These are phyloP conservation scores for Rotaria sp. DNA, from an alignment of 2,888 invertebrate species.

Conservation along the genomic window DNA sequence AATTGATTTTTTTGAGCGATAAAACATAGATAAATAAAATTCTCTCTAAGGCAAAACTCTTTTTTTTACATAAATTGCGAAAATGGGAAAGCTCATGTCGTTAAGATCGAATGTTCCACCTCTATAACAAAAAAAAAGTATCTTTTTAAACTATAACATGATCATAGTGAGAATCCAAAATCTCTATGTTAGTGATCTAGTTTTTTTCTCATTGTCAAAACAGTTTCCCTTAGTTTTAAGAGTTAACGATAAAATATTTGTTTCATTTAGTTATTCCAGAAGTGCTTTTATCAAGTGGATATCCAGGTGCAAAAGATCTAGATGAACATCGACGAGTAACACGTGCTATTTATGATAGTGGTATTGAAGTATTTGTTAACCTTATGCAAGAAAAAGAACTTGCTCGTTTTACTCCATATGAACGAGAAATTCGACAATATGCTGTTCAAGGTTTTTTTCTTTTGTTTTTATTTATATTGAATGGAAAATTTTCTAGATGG, in stretches of 20 bases:
- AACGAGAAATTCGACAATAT: not conserved
- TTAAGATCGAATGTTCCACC: too few species aligned
- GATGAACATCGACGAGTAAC: not conserved
- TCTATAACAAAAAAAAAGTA: too few species aligned
- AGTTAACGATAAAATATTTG: not conserved
- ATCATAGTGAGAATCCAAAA: too few species aligned
- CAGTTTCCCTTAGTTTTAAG: not conserved
- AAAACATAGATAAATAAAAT: too few species aligned
- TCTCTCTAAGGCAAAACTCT: too few species aligned
- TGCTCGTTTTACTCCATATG: not conserved
- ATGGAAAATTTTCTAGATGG: too few species aligned
- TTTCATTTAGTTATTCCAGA: not conserved
- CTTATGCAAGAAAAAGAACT: not conserved
- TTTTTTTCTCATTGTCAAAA: not conserved
- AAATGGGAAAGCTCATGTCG: too few species aligned
- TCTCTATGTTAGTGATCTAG: too few species aligned
- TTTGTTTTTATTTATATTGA: too few species aligned
- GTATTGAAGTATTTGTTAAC: conserved; percentile 20
- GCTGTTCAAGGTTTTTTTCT: not conserved
- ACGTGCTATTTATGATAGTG: not conserved
- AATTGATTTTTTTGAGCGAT: too few species aligned
- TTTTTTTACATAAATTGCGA: too few species aligned
- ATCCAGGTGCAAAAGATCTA: not conserved
- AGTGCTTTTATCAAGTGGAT: not conserved
- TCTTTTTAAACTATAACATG: too few species aligned